Conservation (phyloP, 2,797 vertebrate genomes). For the Podarcis siculus region DNA sequence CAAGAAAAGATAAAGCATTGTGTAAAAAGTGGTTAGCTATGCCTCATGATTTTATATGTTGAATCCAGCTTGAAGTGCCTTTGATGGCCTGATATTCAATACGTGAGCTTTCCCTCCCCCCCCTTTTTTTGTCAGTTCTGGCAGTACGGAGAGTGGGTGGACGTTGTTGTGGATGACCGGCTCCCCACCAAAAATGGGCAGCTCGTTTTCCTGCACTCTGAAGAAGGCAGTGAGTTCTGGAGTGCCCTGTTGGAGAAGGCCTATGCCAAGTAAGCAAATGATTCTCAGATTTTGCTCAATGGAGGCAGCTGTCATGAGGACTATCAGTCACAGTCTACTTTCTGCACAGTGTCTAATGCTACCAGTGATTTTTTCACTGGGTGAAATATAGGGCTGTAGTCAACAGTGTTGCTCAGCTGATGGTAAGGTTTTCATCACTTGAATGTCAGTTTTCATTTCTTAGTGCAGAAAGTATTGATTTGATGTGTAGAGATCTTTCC, state of each 20-base stretch:
- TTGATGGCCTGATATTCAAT: neutral
- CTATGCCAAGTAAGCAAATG: conserved; percentile 75
- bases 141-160: conserved; percentile 91
- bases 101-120: neutral
- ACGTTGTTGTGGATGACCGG: conserved; percentile 87
- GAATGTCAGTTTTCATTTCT: too few species aligned
- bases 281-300: neutral
- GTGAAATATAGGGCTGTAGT: too few species aligned
- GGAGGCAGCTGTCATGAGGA: neutral
- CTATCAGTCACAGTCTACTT: neutral
- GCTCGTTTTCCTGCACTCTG: conserved; percentile 89
- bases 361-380: too few species aligned
- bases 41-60: neutral
- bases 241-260: conserved; percentile 78
- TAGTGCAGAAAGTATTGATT: too few species aligned
- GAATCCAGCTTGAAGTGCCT: neutral
- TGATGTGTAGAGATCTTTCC: too few species aligned
- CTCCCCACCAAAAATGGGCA: conserved; percentile 82
- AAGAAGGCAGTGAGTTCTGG: conserved; percentile 77
- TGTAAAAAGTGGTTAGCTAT: neutral
- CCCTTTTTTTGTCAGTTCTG: conserved; percentile 82
- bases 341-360: neutral
- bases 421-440: too few species aligned
- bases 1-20: neutral
- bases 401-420: too few species aligned